Percentiles rank a stretch among this genome's conserved stretches.
These are phyloP conservation scores for Thera obeliscata DNA, from an alignment of 2,888 invertebrate species.

Conservation along the genomic window DNA sequence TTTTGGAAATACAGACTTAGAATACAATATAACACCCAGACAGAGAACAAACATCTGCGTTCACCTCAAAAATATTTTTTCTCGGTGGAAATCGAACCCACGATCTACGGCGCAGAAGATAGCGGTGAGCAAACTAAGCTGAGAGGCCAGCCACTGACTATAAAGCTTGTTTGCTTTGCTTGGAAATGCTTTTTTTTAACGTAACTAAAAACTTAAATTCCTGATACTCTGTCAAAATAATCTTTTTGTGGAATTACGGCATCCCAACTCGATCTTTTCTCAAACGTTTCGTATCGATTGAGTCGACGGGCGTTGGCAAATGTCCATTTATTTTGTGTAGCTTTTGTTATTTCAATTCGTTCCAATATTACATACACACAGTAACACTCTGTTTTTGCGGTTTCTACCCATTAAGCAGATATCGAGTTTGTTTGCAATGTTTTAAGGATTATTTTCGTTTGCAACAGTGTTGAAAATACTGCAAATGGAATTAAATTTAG, in stretches of 20 bases:
- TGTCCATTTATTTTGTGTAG: slow-evolving; percentile 63
- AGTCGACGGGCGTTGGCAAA: slow-evolving; percentile 57
- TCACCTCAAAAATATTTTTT: too few species aligned
- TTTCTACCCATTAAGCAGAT: slow-evolving; percentile 21
- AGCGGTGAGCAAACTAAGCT: too few species aligned
- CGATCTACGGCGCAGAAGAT: too few species aligned
- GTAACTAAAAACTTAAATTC: too few species aligned
- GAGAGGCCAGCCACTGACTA: too few species aligned
- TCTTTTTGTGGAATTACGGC: slow-evolving; percentile 13
- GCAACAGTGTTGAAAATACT: neutral
- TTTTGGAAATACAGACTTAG: too few species aligned
- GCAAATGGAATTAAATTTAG: neutral
- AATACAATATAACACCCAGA: too few species aligned
- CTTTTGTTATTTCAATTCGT: slow-evolving; percentile 63
- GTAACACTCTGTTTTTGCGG: slow-evolving; percentile 25
- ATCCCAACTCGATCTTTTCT: slow-evolving; percentile 49
- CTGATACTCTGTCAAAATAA: neutral
- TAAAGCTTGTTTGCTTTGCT: too few species aligned
- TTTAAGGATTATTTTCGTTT: slow-evolving; percentile 20
- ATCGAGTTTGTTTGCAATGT: slow-evolving; percentile 17
- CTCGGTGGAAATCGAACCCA: too few species aligned
- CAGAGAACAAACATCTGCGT: too few species aligned
- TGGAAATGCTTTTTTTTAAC: too few species aligned
- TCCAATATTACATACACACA: slow-evolving; percentile 47
- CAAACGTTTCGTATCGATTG: slow-evolving; percentile 59